Evolutionary conservation across 2,113 vertebrate genomes (phyloP), one percentile per base, ranked within the genome.

Genomic region (Falcunculus frontatus): DNA sequence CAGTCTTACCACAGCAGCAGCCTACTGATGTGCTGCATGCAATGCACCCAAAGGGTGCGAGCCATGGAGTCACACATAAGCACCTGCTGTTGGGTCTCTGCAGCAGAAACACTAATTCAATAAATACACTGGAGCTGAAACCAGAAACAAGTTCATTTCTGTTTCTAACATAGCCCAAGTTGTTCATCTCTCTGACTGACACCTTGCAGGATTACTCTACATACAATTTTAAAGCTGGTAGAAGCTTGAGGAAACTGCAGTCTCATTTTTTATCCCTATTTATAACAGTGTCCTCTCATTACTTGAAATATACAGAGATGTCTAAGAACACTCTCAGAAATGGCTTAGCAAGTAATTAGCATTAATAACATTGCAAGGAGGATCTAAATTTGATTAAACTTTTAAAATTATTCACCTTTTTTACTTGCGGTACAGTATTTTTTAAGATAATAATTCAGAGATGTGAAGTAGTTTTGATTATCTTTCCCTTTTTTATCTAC

Each of bases 1-100:
- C 90, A 96, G 82, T 90, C 82, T 52, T 67, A 53, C 16, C 84
- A 95, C 27, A 79, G 80, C 57, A 69, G 63, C 72, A 93, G 90
- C 82, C 57, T 91, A 11, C 56, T 60, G 84, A 95, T 81, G 84
- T 56, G 65, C 65, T 62, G 72, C 53, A 55, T 29, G 62, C 75
- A 79, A 21, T 1, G 4, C 10, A 35, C 59, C 56, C 62, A 30
- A 42, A 83, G 57, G 63, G 41, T 35, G 35, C 1, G 17, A 35
- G 56, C 39, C 46, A 14, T 12, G 65, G 75, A 80, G 60, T 46
- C 77, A 6, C 73, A 57, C 22, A 44, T 12, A 26, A 86, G 56
- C 39, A 56, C 57, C 79, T 65, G 75, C 87, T 64, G 25, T 23
- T 4, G 21, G 18, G 5, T n/a, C 32, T n/a, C 59, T 67, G 15